Percentiles rank a stretch among this genome's conserved stretches.
Evolutionary conservation across 2,113 vertebrate genomes (phyloP).

Genomic region (Symphodus melops): DNA sequence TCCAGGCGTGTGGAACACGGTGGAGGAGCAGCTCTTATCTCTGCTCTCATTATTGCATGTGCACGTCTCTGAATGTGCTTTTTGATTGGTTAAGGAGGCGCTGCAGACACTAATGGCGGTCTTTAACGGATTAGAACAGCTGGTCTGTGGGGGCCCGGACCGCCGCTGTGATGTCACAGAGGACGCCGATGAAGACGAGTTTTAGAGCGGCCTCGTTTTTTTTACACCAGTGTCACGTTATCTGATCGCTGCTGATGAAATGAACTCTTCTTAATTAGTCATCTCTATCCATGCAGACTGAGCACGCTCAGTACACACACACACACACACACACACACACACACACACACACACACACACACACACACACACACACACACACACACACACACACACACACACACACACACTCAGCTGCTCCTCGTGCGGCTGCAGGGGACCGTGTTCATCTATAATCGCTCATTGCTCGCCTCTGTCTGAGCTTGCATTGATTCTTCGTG

Average conservation of each 20-base stretch:
- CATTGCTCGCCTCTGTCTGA: conserved; percentile 50
- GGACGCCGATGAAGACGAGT: conserved; percentile 38
- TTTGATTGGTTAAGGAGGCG: conserved; percentile 49
- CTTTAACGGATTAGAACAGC: conserved; percentile 51
- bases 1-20: too few species aligned
- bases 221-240: conserved; percentile 36
- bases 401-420: conserved; percentile 22
- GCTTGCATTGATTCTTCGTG: conserved; percentile 42
- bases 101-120: conserved; percentile 36
- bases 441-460: conserved; percentile 46
- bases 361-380: not conserved
- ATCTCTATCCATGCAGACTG: conserved; percentile 32
- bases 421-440: conserved; percentile 43
- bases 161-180: conserved; percentile 40
- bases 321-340: not conserved
- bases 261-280: conserved; percentile 48
- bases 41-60: too few species aligned
- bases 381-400: conserved; percentile 4
- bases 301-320: not conserved
- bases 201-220: conserved; percentile 23
- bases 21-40: too few species aligned
- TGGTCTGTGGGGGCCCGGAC: conserved; percentile 41
- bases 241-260: conserved; percentile 42
- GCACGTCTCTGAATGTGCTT: conserved; percentile 46
- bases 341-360: conserved; percentile 1